Evolutionary conservation across 2,113 vertebrate genomes (phyloP).

Genomic region (Zapus hudsonius): DNA sequence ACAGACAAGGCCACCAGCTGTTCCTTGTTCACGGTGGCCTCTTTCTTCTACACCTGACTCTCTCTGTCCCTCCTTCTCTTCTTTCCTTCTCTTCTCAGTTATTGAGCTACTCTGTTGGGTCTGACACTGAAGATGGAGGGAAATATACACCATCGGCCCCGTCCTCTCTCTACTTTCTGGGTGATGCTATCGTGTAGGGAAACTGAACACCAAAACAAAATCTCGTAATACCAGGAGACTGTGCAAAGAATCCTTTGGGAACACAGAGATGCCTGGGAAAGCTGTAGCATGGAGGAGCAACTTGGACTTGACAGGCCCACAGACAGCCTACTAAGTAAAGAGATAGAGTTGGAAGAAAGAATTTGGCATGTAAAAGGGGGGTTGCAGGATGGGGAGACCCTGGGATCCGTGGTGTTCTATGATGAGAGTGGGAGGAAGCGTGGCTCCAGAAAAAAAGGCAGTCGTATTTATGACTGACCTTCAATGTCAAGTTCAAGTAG

Average conservation of each 20-base stretch:
- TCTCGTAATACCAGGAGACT: background rate
- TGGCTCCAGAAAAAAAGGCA: background rate
- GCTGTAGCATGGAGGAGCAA: background rate
- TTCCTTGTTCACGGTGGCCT: background rate
- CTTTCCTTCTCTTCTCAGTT: background rate
- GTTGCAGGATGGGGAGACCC: accelerated
- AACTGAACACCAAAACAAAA: background rate
- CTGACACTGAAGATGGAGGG: background rate
- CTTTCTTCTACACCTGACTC: background rate
- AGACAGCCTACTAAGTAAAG: background rate
- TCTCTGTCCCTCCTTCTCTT: background rate
- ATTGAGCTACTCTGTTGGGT: background rate
- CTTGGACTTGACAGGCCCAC: background rate
- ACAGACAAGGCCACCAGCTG: background rate
- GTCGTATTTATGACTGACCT: accelerated
- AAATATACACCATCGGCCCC: background rate
- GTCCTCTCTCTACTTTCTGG: background rate
- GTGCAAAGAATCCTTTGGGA: background rate
- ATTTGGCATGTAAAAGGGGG: no score
- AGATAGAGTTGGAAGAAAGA: no score
- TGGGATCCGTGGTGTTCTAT: accelerated
- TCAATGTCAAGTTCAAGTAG: accelerated
- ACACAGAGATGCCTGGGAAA: background rate
- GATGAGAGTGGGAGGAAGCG: background rate
- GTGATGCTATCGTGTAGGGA: background rate